Base-by-base conservation (phyloP, 1,140 invertebrate genomes). In the Cyclargus thomasi region DNA sequence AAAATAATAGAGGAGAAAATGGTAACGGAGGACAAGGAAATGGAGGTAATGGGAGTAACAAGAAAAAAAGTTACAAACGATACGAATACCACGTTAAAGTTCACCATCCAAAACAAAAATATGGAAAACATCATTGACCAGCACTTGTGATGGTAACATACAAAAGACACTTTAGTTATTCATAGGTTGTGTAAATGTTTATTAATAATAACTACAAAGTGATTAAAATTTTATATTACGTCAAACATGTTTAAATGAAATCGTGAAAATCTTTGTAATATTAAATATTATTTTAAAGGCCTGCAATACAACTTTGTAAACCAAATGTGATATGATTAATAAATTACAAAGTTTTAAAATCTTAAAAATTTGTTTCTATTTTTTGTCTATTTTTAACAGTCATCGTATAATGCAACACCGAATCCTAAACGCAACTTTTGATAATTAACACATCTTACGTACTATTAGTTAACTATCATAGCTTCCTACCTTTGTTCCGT, bases 31-130 rank as follows among this genome's bases (percentile, higher is more conserved):
- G 14, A 20, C 35, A 36, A 39, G 35, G 35, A 11, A 64, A 64
- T 64, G 64, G 47, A 16, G 21, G 7, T 23, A 64, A 64, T 64
- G 64, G 47, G n/a, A n/a, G 7, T n/a, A 22, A 29, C 23, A 65
- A 65, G 17, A 23, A 65, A 11, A 53, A 53, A 29, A 47, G 53
- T 29, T 55, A 57, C 14, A 65, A 29, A 35, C 64, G 21, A 55
- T 29, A 53, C 16, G 64, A 65, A 65, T 65, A 65, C 23, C 20
- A 65, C n/a, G 14, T 55, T 20, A 65, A 65, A 57, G 29, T 65
- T 57, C 22, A 57, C 53, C 64, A 65, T 18, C 64, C 64, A 29
- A 65, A 65, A 20, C 53, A 65, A 3, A 65, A 20, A 39, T 23
- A 62, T 47, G 39, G 39, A 16, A 21, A 16, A 20, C 10, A 14